These are phyloP conservation scores for Enteromius unitaeniatus DNA, from an alignment of 2,797 vertebrate genomes.

Conservation along the genomic window DNA sequence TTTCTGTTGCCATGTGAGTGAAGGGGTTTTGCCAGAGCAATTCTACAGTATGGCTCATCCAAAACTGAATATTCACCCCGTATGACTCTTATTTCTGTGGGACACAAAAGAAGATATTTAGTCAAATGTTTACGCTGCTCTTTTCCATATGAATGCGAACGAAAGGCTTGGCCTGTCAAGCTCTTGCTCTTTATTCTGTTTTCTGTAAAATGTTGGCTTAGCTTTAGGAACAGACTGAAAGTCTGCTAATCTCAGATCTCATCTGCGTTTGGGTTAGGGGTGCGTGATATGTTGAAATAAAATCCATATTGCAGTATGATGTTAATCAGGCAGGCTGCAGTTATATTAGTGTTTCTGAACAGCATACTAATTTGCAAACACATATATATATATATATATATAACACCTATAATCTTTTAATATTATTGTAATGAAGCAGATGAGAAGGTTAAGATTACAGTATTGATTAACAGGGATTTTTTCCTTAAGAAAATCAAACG, in stretches of 20 bases:
- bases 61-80: background rate
- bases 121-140: background rate
- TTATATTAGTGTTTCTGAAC: background rate
- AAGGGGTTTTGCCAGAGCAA: background rate
- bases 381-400: too few species aligned
- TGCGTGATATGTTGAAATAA: background rate
- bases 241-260: background rate
- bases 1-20: background rate
- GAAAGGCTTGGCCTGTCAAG: background rate
- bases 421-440: too few species aligned
- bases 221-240: background rate
- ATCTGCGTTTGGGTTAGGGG: background rate
- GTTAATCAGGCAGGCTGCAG: background rate
- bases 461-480: background rate
- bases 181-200: background rate
- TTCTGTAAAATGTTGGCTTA: background rate
- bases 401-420: too few species aligned
- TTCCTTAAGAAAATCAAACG: background rate
- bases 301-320: background rate
- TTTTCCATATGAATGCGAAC: background rate
- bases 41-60: background rate
- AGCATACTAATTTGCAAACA: too few species aligned
- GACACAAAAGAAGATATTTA: constrained; percentile 1
- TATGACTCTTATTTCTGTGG: too few species aligned
- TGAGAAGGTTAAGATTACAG: background rate